These are phyloP conservation scores for Botrylloides violaceus DNA, from an alignment of 23 tunicate species.

Conservation along the genomic window DNA sequence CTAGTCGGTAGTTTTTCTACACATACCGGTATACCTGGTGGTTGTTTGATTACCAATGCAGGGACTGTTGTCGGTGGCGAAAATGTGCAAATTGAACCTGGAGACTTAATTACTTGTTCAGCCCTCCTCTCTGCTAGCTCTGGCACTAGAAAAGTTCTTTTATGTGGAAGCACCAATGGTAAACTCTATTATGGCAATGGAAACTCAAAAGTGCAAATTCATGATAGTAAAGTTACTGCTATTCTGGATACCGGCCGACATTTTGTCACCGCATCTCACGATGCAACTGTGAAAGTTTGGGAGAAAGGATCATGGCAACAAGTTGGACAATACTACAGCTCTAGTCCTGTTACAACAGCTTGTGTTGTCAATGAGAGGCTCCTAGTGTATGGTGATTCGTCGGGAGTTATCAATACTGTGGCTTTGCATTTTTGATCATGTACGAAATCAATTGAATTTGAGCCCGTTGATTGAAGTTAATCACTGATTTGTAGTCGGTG, in stretches of 20 bases:
- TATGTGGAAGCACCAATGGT: conserved; percentile 4
- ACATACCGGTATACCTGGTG: background rate
- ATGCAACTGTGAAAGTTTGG: conserved; percentile 9
- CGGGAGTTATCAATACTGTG: conserved; percentile 6
- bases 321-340: conserved; percentile 8
- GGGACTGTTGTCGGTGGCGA: background rate
- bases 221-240: background rate
- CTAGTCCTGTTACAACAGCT: conserved; percentile 15
- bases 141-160: background rate
- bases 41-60: background rate
- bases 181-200: background rate
- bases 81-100: background rate
- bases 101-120: background rate
- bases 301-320: conserved; percentile 1
- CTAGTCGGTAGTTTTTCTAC: background rate
- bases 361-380: background rate
- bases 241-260: background rate
- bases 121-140: background rate
- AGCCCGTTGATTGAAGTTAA: no score
- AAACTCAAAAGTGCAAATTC: background rate
- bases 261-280: conserved; percentile 9
- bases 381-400: conserved; percentile 12
- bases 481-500: no score
- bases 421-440: background rate
- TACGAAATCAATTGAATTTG: no score